Evolutionary conservation across 2,888 invertebrate genomes (phyloP), one percentile per base, ranked within the genome.

Genomic region (Prosopocoilus inquinatus): DNA sequence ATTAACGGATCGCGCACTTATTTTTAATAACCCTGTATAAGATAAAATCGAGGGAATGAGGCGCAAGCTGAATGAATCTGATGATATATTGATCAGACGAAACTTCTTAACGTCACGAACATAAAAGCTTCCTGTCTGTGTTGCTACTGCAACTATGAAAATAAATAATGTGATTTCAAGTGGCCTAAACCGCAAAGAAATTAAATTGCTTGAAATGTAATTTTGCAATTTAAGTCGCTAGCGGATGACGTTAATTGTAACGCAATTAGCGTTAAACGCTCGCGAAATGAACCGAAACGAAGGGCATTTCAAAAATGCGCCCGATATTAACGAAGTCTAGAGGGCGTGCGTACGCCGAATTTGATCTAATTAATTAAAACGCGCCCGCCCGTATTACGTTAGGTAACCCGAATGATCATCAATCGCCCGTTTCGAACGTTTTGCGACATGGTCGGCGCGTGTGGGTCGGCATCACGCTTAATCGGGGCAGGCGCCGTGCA

Each of bases 401-500:
- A 58, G 57, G 33, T 50, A 47, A 53, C 52, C 55, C 45, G 38
- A 53, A 53, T 50, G 51, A 55, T 55, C 55, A 59, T 54, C 58
- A 57, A 28, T 28, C 20, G 20, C 20, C 20, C 20, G 20, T 28
- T 52, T 56, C 53, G 48, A 55, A 62, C 51, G 56, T 57, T 57
- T 59, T 50, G 54, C 58, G 48, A 56, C 53, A 50, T 55, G 50
- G 53, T 59, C 54, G 53, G 51, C 55, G 39, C 55, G 53, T 55
- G 57, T 55, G 47, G 48, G 20, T 28, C 41, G 48, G 36, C 46
- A 47, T 47, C 50, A 53, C 45, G 57, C 55, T 61, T 63, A 61
- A 60, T 60, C 58, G 52, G 59, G 59, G 50, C 51, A 61, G 63
- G 63, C 63, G 63, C 63, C 61, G 57, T 56, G 50, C 62, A 55